These are phyloP conservation scores for Ochropleura plecta DNA, from an alignment of 2,888 invertebrate genomes.

Conservation along the genomic window DNA sequence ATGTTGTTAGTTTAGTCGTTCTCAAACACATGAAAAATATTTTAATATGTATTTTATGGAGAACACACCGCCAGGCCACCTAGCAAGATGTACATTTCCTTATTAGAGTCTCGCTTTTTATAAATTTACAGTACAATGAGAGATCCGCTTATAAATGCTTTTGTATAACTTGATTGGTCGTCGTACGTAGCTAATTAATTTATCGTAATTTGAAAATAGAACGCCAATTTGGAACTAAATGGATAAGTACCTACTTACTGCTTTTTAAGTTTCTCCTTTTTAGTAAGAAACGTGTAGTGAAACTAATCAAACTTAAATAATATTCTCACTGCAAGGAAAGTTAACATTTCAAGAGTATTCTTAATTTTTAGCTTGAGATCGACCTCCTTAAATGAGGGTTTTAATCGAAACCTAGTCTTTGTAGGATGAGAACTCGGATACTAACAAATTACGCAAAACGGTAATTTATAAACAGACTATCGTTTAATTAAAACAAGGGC, in stretches of 20 bases:
- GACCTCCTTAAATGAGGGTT: background rate
- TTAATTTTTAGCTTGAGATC: background rate
- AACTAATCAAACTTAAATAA: background rate
- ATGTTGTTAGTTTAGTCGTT: background rate
- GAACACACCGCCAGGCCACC: no score
- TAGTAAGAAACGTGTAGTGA: conserved; percentile 13
- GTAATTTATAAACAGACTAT: background rate
- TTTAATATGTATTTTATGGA: background rate
- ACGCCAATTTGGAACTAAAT: background rate
- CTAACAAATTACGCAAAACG: background rate
- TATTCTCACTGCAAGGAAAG: background rate
- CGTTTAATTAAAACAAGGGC: background rate
- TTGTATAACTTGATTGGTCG: no score
- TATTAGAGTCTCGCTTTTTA: no score
- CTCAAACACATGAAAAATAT: background rate
- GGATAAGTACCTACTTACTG: background rate
- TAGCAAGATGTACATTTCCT: no score
- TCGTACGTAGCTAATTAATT: background rate
- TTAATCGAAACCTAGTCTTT: background rate
- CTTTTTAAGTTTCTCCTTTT: conserved; percentile 6
- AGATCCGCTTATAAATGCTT: no score
- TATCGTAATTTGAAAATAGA: background rate
- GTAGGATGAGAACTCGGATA: background rate
- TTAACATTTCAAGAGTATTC: background rate
- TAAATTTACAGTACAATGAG: no score